Evolutionary conservation across 2,888 invertebrate species (phyloP), one percentile per base, ranked within the genome.

Genomic region (Lordiphosa andalusiaca): DNA sequence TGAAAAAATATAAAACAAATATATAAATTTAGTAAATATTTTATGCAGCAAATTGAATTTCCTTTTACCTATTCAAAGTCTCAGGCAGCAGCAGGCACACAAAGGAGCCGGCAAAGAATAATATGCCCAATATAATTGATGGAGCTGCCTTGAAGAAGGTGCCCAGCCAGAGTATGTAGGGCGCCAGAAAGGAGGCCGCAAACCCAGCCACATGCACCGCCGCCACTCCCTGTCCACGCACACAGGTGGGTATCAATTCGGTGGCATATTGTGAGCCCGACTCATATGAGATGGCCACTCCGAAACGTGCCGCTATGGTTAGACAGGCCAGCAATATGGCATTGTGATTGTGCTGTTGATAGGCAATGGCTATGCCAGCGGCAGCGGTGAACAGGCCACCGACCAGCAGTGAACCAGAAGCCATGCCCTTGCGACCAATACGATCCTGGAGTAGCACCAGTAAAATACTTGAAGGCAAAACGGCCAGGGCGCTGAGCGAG

Each of bases 191-290:
- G 54, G 91, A 91, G 12, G 92, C 92, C 0, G 91, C 91, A 72
- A 92, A 92, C 0, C 93, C 93, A 13, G 91, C 91, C 13, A 93
- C 91, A 80, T 93, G 92, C 13, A 92, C 91, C 3, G 91, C 90
- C 0, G 92, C 91, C 38, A 93, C 92, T 23, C 92, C 93, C 82
- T 93, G 92, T 2, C 92, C 93, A 38, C 93, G 88, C 13, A 93
- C 91, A 66, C 91, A 91, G 1, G 93, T 93, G 25, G 93, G 93
- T 64, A 93, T 91, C 50, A 93, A 85, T 84, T 93, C 93, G 2
- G 93, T 92, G 19, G 92, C 92, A 77, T 93, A 93, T 84, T 93
- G 93, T 10, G 92, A 91, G 4, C 92, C 92, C 6, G 93, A 92
- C 85, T 93, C 93, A 77, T 92, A 93, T 0, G 92, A 92, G 4